phyloP scores from a whole-genome alignment of 2,113 vertebrate species.

The Canis aureus region DNA sequence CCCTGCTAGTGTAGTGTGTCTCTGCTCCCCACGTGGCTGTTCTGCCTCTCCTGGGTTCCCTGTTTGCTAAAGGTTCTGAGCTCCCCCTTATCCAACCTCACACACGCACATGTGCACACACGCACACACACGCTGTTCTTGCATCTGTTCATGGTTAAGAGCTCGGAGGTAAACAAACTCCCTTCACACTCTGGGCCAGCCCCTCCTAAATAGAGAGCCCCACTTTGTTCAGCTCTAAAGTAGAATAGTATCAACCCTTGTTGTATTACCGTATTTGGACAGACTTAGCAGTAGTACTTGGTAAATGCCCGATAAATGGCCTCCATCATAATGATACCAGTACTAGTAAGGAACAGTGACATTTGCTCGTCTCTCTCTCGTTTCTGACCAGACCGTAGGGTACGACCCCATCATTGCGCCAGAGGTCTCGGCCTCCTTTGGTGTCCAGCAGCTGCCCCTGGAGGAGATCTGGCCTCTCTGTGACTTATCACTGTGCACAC shows the following conservation, averaged over 20 bases:
- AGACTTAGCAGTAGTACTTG: neutral
- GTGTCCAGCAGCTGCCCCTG: slow-evolving; percentile 95
- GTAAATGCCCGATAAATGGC: neutral
- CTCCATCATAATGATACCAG: neutral
- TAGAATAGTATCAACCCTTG: neutral
- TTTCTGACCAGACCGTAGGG: slow-evolving; percentile 92
- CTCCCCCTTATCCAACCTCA: too few relatives aligned
- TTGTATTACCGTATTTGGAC: neutral
- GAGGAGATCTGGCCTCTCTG: slow-evolving; percentile 97
- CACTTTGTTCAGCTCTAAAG: neutral
- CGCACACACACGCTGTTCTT: fast-evolving
- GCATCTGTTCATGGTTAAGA: neutral
- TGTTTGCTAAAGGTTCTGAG: neutral
- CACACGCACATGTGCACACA: neutral
- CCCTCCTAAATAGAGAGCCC: neutral
- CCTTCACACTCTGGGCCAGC: neutral
- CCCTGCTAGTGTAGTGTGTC: fast-evolving
- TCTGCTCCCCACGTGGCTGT: fast-evolving
- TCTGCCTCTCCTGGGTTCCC: neutral
- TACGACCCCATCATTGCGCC: slow-evolving; percentile 96
- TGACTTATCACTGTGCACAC: slow-evolving; percentile 98
- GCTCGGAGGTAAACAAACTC: neutral
- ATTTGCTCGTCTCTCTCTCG: fast-evolving
- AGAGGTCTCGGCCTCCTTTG: slow-evolving; percentile 92
- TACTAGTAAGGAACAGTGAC: neutral